Conservation (phyloP, 2,113 vertebrate genomes). For the Brachyhypopomus gauderio region DNA sequence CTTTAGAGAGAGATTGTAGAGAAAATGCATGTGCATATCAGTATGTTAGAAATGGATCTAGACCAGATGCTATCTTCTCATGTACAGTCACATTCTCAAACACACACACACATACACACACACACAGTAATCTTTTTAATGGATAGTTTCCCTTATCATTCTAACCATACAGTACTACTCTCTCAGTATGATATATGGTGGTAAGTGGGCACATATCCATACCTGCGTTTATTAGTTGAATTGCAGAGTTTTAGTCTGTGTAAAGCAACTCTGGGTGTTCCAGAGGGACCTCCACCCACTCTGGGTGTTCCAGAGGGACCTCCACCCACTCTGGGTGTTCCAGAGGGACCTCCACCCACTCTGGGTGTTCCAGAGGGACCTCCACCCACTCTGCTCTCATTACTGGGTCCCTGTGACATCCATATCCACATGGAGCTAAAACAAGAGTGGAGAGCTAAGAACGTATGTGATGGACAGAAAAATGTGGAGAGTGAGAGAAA, state of each 20-base stretch:
- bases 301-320: neutral
- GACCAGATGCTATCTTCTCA: slow-evolving; percentile 13
- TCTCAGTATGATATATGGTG: neutral
- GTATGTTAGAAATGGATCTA: neutral
- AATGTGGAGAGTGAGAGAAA: neutral
- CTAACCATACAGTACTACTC: neutral
- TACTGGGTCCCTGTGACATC: slow-evolving; percentile 5
- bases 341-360: slow-evolving; percentile 3
- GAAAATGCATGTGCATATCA: neutral
- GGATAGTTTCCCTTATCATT: slow-evolving; percentile 20
- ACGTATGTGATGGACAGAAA: too few species aligned
- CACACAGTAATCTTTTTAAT: neutral
- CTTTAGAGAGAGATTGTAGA: too few species aligned
- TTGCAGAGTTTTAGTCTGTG: neutral
- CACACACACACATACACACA: neutral
- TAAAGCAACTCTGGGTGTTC: slow-evolving; percentile 19
- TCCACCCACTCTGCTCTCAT: too few species aligned
- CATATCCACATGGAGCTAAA: slow-evolving; percentile 8
- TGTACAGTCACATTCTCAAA: slow-evolving; percentile 11
- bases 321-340: neutral
- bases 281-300: slow-evolving; percentile 3
- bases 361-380: neutral
- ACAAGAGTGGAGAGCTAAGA: neutral
- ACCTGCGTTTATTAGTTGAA: slow-evolving; percentile 43
- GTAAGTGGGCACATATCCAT: slow-evolving; percentile 26